These are phyloP conservation scores for Xestia c-nigrum DNA, from an alignment of 2,888 invertebrate species.

Conservation along the genomic window DNA sequence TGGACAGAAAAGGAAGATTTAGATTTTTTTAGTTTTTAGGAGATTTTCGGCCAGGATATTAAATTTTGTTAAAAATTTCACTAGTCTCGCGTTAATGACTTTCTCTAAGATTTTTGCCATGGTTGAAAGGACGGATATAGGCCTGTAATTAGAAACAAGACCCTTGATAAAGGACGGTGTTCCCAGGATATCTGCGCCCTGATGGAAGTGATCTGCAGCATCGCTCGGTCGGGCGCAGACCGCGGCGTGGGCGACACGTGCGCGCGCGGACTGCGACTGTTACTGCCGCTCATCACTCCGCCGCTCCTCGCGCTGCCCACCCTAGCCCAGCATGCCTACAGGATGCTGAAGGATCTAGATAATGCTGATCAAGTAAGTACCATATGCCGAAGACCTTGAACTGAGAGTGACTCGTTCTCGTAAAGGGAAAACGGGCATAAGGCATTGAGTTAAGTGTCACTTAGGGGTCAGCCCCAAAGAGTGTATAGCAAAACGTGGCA, in stretches of 20 bases:
- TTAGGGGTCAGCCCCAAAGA: too few relatives aligned
- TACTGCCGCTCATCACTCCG: slow-evolving; percentile 82
- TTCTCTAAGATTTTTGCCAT: too few relatives aligned
- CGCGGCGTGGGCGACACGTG: slow-evolving; percentile 76
- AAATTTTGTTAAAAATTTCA: too few relatives aligned
- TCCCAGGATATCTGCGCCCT: slow-evolving; percentile 94
- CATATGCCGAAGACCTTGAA: neutral
- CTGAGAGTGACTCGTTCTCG: neutral
- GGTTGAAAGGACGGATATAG: too few relatives aligned
- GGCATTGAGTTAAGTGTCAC: too few relatives aligned
- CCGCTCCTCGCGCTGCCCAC: slow-evolving; percentile 82
- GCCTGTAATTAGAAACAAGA: too few relatives aligned
- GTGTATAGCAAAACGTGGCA: too few relatives aligned
- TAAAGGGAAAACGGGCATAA: neutral
- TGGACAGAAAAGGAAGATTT: too few relatives aligned
- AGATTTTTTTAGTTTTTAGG: too few relatives aligned
- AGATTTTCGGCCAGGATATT: too few relatives aligned
- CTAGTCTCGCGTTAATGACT: too few relatives aligned
- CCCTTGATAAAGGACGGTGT: too few relatives aligned
- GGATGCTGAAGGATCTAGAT: slow-evolving; percentile 85
- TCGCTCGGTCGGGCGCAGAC: slow-evolving; percentile 79
- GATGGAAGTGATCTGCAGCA: slow-evolving; percentile 93
- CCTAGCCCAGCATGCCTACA: slow-evolving; percentile 83
- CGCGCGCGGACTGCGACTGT: slow-evolving; percentile 80
- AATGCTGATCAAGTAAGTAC: slow-evolving; percentile 79